These are phyloP conservation scores for Babyrousa celebensis DNA, from an alignment of 2,797 vertebrate genomes.

Conservation along the genomic window DNA sequence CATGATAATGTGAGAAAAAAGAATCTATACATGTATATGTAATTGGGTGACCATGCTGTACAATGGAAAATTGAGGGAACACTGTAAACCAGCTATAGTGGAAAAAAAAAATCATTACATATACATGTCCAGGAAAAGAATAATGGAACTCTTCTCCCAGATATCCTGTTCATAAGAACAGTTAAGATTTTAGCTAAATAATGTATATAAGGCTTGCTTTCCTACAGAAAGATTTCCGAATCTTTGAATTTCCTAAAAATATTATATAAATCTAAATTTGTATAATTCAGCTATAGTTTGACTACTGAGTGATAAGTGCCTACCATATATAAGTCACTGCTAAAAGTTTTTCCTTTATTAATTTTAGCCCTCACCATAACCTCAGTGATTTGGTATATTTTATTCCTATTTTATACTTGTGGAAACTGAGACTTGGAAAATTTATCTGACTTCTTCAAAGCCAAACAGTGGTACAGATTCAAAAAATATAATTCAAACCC, in stretches of 20 bases:
- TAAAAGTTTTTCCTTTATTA: background rate
- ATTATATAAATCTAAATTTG: background rate
- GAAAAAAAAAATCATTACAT: too few species aligned
- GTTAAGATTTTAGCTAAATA: background rate
- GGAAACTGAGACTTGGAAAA: background rate
- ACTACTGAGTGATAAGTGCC: background rate
- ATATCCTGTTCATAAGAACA: background rate
- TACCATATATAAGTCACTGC: background rate
- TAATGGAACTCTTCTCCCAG: background rate
- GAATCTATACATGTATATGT: too few species aligned
- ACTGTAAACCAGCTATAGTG: too few species aligned
- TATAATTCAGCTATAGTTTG: background rate
- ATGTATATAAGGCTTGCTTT: background rate
- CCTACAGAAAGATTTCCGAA: background rate
- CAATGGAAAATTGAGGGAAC: too few species aligned
- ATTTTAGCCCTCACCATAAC: background rate
- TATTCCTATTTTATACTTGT: background rate
- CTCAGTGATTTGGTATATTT: background rate
- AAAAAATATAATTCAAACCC: background rate
- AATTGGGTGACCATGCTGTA: too few species aligned
- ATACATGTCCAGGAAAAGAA: background rate
- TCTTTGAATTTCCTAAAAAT: background rate
- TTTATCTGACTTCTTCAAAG: background rate
- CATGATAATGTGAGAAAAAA: too few species aligned
- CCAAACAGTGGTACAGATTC: background rate